Percentiles rank a stretch among this genome's conserved stretches.
These are phyloP conservation scores for Ctena decussata DNA, from an alignment of 2,888 invertebrate genomes.

Conservation along the genomic window DNA sequence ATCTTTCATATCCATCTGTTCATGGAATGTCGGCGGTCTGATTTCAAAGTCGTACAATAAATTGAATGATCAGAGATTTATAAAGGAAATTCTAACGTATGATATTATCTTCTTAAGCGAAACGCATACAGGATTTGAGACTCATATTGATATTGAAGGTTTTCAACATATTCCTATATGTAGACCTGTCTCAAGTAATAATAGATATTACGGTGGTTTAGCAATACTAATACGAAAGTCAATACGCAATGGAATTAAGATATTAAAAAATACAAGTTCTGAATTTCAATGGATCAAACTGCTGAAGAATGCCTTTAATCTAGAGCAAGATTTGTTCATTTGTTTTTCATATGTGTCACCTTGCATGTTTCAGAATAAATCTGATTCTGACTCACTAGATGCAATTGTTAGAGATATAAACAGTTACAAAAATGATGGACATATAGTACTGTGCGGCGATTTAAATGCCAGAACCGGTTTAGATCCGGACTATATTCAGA, in stretches of 20 bases:
- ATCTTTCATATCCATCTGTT: constrained; percentile 8
- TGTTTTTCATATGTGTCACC: constrained; percentile 2
- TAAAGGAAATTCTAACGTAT: not conserved
- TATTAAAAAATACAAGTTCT: not conserved
- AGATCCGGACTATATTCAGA: not conserved
- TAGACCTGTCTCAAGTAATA: not conserved
- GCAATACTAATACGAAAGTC: not conserved
- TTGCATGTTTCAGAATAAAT: not conserved
- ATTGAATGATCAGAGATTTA: not conserved
- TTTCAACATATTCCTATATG: not conserved
- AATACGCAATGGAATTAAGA: not conserved
- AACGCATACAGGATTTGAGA: constrained; percentile 1
- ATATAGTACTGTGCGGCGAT: not conserved
- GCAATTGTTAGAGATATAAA: not conserved
- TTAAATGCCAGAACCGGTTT: not conserved
- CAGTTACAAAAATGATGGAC: not conserved
- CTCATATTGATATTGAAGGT: not conserved
- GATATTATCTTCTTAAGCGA: constrained; percentile 3
- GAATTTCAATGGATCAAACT: not conserved
- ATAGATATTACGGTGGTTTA: not conserved
- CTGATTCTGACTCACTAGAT: not conserved
- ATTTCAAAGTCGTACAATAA: not conserved
- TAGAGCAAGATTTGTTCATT: not conserved
- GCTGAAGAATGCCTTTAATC: not conserved
- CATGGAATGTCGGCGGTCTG: constrained; percentile 4